These are phyloP conservation scores for Mungos mungo DNA, from an alignment of 2,113 vertebrate genomes.

Conservation along the genomic window DNA sequence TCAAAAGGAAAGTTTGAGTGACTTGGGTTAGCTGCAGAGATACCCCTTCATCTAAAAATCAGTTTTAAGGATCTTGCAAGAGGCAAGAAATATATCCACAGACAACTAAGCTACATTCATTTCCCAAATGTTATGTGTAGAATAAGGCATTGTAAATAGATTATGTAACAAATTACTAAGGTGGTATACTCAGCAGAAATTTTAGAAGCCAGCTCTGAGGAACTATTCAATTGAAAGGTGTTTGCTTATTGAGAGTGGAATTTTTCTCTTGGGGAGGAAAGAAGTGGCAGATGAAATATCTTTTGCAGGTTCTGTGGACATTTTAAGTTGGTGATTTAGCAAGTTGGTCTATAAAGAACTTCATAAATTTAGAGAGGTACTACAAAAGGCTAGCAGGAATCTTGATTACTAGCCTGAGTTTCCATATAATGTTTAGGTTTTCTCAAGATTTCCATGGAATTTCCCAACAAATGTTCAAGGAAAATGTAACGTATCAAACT, in stretches of 20 bases:
- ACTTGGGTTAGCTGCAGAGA: constrained; percentile 59
- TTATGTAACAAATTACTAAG: constrained; percentile 73
- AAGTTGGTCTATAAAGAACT: constrained; percentile 63
- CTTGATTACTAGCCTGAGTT: constrained; percentile 55
- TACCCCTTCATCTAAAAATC: constrained; percentile 46
- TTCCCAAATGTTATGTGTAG: constrained; percentile 48
- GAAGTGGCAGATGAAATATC: background rate
- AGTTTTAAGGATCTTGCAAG: constrained; percentile 30
- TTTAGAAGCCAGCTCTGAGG: constrained; percentile 28
- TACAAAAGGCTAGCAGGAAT: constrained; percentile 36
- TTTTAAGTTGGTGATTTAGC: constrained; percentile 65
- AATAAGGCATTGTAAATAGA: constrained; percentile 50
- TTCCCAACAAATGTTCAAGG: constrained; percentile 63
- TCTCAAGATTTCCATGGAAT: constrained; percentile 61
- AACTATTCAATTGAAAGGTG: constrained; percentile 4
- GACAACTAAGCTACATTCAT: constrained; percentile 49
- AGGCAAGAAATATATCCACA: constrained; percentile 37
- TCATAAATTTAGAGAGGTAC: constrained; percentile 62
- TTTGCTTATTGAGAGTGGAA: constrained; percentile 54
- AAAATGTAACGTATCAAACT: constrained; percentile 58
- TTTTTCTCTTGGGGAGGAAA: constrained; percentile 57
- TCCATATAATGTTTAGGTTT: constrained; percentile 22
- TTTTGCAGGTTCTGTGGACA: constrained; percentile 55
- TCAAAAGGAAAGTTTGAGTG: constrained; percentile 70
- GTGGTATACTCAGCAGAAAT: background rate